Evolutionary conservation across 2,888 invertebrate species (phyloP).

Genomic region (Corbicula japonica): DNA sequence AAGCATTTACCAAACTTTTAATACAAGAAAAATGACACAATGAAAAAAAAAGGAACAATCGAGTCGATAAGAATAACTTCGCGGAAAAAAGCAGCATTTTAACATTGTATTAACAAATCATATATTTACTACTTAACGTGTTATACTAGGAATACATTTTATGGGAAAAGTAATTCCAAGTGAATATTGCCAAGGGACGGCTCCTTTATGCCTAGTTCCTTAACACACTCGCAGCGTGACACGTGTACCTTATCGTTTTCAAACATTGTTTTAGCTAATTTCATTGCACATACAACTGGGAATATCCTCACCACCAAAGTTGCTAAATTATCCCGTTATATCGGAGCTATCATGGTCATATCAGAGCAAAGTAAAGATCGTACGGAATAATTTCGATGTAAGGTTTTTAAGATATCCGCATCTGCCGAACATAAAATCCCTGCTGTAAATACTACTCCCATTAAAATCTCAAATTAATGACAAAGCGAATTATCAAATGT

Average conservation of each 20-base stretch:
- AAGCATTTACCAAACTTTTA: too few relatives aligned
- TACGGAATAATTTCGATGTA: constrained; percentile 58
- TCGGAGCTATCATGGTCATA: constrained; percentile 36
- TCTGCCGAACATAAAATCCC: constrained; percentile 69
- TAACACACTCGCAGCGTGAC: constrained; percentile 33
- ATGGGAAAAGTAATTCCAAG: too few relatives aligned
- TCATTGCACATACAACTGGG: constrained; percentile 44
- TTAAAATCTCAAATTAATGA: constrained; percentile 68
- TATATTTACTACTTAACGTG: too few relatives aligned
- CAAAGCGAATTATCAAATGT: constrained; percentile 63
- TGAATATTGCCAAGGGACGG: constrained; percentile 18
- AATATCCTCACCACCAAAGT: constrained; percentile 47
- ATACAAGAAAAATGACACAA: too few relatives aligned
- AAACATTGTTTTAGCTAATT: constrained; percentile 47
- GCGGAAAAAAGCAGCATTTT: too few relatives aligned
- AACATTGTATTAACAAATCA: too few relatives aligned
- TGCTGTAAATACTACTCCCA: constrained; percentile 66
- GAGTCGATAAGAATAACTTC: too few relatives aligned
- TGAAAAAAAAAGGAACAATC: too few relatives aligned
- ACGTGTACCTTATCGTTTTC: constrained; percentile 38
- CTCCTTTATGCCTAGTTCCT: constrained; percentile 22
- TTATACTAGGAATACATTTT: too few relatives aligned
- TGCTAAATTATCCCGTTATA: constrained; percentile 44
- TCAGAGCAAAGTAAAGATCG: constrained; percentile 35
- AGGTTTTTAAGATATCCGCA: constrained; percentile 66